A percentile compares a stretch with the other conserved stretches of the same genome.
These are phyloP conservation scores for Cassiopea xamachana DNA, from an alignment of 30 jellyfish, hydroid and myxozoan species.

Conservation along the genomic window DNA sequence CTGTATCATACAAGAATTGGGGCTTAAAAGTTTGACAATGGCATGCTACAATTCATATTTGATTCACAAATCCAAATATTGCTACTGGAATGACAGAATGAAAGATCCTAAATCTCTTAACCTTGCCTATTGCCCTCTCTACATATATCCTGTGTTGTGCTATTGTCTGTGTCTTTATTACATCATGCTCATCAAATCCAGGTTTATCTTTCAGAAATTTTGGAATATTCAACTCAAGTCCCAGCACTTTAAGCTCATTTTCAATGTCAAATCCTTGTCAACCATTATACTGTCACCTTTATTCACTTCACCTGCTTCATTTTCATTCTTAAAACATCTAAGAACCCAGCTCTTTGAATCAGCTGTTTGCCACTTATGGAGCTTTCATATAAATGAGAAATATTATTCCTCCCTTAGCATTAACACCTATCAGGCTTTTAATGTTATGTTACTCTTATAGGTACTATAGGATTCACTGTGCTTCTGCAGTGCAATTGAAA, in stretches of 20 bases:
- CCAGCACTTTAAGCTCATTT: neutral
- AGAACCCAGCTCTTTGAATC: no score
- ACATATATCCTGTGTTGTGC: neutral
- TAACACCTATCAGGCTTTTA: no score
- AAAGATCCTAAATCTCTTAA: neutral
- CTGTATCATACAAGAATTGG: neutral
- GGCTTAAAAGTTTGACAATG: neutral
- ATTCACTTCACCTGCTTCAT: no score
- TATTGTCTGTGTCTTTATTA: neutral
- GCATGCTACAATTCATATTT: neutral
- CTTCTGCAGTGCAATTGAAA: no score
- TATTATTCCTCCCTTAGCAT: no score
- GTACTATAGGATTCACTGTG: no score
- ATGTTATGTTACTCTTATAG: no score
- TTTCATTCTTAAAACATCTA: no score
- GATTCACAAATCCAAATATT: neutral
- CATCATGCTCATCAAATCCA: neutral
- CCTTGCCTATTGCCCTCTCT: neutral
- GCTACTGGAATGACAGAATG: neutral
- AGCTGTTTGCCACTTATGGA: no score
- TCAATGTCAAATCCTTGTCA: neutral
- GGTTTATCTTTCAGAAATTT: neutral
- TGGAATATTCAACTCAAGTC: neutral
- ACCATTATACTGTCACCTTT: no score
- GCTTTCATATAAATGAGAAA: no score